phyloP scores from a whole-genome alignment of 2,888 invertebrate genomes.

The Oligia fasciuncula region DNA sequence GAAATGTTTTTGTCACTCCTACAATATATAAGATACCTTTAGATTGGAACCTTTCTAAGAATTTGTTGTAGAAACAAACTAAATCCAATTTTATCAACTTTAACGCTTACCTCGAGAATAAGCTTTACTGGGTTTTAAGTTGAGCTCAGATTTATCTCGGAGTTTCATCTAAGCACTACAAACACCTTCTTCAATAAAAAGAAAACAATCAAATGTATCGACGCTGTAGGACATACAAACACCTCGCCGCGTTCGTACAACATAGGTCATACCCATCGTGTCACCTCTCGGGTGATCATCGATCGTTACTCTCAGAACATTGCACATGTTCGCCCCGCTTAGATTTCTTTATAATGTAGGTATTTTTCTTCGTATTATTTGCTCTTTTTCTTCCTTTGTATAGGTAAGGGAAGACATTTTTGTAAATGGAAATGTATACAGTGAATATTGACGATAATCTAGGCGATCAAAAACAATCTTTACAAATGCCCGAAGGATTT shows the following conservation, averaged over 20 bases:
- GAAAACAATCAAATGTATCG: slow-evolving; percentile 4
- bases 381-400: not conserved
- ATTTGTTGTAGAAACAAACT: not conserved
- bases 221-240: not conserved
- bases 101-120: not conserved
- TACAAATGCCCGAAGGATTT: not conserved
- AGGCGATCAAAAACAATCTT: not conserved
- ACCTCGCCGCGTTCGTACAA: slow-evolving; percentile 1
- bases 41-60: not conserved
- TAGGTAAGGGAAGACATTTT: not conserved
- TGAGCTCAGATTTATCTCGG: not conserved
- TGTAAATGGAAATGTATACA: not conserved
- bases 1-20: slow-evolving; percentile 13
- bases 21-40: not conserved
- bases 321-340: slow-evolving; percentile 40
- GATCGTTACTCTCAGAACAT: slow-evolving; percentile 45
- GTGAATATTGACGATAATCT: not conserved
- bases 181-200: slow-evolving; percentile 14
- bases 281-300: slow-evolving; percentile 40
- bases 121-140: not conserved
- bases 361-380: slow-evolving; percentile 18
- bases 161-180: not conserved
- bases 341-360: slow-evolving; percentile 16
- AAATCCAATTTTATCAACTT: slow-evolving; percentile 1
- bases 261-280: slow-evolving; percentile 17